phyloP scores from a whole-genome alignment of 37 sponge, comb jelly and placozoan genomes.

The Spongilla lacustris region DNA sequence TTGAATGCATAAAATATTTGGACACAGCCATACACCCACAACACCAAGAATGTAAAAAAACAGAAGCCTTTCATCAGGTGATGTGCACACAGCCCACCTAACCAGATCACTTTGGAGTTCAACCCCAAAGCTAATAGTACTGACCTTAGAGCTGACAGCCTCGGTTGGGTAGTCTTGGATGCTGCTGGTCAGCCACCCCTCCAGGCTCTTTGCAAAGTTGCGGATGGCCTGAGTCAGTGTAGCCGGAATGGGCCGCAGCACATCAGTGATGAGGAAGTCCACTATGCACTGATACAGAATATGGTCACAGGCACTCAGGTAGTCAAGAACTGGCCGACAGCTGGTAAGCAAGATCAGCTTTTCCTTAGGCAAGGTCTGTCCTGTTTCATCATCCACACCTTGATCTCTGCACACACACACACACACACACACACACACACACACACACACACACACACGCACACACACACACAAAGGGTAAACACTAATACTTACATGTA shows the following conservation, averaged over 20 bases:
- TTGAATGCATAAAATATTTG: too few relatives aligned
- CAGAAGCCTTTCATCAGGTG: neutral
- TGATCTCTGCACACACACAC: neutral
- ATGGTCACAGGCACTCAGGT: conserved; percentile 87
- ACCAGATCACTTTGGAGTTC: neutral
- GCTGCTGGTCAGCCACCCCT: conserved; percentile 73
- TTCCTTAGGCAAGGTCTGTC: conserved; percentile 61
- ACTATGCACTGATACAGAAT: conserved; percentile 95
- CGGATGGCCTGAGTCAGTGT: conserved; percentile 95
- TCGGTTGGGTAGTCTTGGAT: conserved; percentile 76
- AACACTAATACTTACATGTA: too few relatives aligned
- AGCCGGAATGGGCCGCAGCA: conserved; percentile 94
- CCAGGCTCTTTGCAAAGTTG: conserved; percentile 98
- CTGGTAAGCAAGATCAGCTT: conserved; percentile 74
- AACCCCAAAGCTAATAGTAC: neutral
- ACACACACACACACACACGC: neutral
- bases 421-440: neutral
- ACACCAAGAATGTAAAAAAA: conserved; percentile 3
- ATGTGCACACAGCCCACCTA: neutral
- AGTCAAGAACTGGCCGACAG: conserved; percentile 61
- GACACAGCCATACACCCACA: too few relatives aligned
- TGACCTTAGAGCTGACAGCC: conserved; percentile 81
- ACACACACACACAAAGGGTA: neutral
- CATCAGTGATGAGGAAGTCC: conserved; percentile 90
- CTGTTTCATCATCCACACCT: conserved; percentile 50